These are phyloP conservation scores for Cloeon dipterum DNA, from an alignment of 2,888 invertebrate species.

Conservation along the genomic window DNA sequence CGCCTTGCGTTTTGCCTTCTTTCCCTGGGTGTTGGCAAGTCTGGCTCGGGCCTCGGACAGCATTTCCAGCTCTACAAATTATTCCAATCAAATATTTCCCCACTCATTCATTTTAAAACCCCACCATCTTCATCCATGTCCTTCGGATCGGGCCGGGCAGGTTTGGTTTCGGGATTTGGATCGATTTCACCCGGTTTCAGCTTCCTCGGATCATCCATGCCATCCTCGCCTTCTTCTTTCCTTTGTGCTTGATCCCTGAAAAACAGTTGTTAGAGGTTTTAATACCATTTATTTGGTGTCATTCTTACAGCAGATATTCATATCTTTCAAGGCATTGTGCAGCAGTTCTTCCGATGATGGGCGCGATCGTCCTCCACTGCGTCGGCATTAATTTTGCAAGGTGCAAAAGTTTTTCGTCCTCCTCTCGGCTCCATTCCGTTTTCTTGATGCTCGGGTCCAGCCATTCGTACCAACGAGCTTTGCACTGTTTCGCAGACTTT, in stretches of 20 bases:
- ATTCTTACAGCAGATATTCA: constrained; percentile 70
- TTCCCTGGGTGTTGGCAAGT: constrained; percentile 94
- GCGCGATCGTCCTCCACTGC: constrained; percentile 98
- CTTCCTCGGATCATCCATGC: constrained; percentile 84
- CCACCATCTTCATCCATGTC: constrained; percentile 99
- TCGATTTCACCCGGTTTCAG: constrained; percentile 98
- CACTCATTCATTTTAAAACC: constrained; percentile 2
- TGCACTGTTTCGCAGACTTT: constrained; percentile 98
- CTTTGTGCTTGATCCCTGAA: constrained; percentile 87
- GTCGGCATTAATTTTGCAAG: constrained; percentile 98
- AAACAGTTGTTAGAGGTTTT: not conserved
- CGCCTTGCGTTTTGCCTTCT: constrained; percentile 82
- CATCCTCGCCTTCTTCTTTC: constrained; percentile 84
- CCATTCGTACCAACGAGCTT: constrained; percentile 99
- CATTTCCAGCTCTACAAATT: constrained; percentile 78
- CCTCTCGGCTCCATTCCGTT: constrained; percentile 98
- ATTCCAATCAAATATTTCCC: constrained; percentile 2
- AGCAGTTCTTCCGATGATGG: constrained; percentile 95
- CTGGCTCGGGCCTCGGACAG: constrained; percentile 94
- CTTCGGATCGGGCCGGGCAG: constrained; percentile 94
- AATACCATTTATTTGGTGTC: not conserved
- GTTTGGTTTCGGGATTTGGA: constrained; percentile 98
- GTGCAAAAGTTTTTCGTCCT: constrained; percentile 94
- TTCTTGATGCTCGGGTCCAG: constrained; percentile 98
- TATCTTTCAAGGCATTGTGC: constrained; percentile 97